Base-by-base conservation (phyloP, 2,888 invertebrate species). In the Phyllotreta cruciferae region DNA sequence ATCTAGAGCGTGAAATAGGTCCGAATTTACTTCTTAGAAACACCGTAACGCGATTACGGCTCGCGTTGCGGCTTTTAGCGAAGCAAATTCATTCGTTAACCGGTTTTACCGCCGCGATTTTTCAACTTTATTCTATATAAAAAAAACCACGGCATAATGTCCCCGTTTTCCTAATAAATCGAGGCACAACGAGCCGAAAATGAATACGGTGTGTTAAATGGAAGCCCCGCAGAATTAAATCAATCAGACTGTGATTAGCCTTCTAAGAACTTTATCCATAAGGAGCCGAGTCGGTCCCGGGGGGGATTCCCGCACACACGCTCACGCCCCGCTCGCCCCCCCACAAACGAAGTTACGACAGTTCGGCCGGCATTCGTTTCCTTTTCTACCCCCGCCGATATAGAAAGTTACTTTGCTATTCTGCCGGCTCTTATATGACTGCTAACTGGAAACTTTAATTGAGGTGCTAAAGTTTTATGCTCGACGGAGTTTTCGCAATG, bases 211-310 rank as follows among this genome's bases (percentile, higher is more conserved):
- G 42, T 53, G 53, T 49, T 49, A 56, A 56, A 57, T 60, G 49
- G 47, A 57, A 60, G 35, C 38, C 37, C 24, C 56, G 56, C 53
- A 62, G 67, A 66, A 68, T 70, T 69, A 71, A 73, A 71, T 77
- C 75, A 77, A 76, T 77, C 73, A 70, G 69, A 74, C 72, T 72
- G 75, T 73, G 75, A 77, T 77, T 77, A 77, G 74, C 70, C 67
- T 68, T 68, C 63, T 13, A 67, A 64, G 72, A 75, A 76, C 72
- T 76, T 76, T 72, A 73, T 71, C 74, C 73, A 73, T 75, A 74
- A 74, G 69, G 73, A 75, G 56, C 41, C 14, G 75, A 75, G 71
- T 76, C 76, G 70, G 65, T 50, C 45, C 49, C 52, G n/a, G 49
- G 56, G 67, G 64, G 68, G 66, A 70, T 73, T 74, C 73, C 72